These are phyloP conservation scores for Pseudopodoces humilis DNA, from an alignment of 2,113 vertebrate genomes.

Conservation along the genomic window DNA sequence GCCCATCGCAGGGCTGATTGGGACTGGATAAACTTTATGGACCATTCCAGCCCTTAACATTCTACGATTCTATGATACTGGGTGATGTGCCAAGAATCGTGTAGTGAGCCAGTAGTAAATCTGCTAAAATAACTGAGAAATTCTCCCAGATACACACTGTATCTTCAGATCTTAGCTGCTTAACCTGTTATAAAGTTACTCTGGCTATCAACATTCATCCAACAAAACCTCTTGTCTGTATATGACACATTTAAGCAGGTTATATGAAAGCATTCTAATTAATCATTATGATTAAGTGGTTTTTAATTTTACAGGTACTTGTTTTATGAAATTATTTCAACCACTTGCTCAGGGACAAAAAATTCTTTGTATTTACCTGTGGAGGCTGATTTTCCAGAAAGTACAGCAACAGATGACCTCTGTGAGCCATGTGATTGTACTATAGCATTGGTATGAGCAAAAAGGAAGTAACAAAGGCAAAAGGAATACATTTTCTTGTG, in stretches of 20 bases:
- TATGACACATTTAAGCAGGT: background rate
- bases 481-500: background rate
- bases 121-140: background rate
- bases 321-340: background rate
- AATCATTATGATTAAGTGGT: background rate
- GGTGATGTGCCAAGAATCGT: background rate
- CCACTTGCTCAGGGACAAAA: background rate
- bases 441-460: background rate
- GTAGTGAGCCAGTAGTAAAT: background rate
- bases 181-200: background rate
- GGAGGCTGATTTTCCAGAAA: background rate
- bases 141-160: background rate
- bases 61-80: background rate
- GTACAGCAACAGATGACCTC: background rate
- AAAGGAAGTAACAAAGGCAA: background rate
- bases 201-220: background rate
- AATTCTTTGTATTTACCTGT: background rate
- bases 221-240: background rate
- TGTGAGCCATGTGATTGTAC: background rate
- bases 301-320: background rate
- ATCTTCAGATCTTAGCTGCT: background rate
- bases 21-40: background rate
- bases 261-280: background rate
- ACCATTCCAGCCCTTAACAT: background rate
- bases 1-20: rapidly evolving